Evolutionary conservation across 2,888 invertebrate species (phyloP).

Genomic region (Hypsopygia costalis): DNA sequence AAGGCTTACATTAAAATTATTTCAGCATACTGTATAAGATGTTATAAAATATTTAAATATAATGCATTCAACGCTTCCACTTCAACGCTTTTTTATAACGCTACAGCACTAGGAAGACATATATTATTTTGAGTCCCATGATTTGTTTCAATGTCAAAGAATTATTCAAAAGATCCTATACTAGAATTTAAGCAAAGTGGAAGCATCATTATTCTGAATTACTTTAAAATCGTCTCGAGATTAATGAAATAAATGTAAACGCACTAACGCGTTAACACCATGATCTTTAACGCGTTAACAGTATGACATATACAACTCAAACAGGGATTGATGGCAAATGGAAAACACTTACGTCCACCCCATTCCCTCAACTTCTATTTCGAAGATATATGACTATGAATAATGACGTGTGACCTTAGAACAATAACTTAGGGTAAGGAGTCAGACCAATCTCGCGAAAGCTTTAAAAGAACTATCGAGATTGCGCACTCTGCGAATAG

Average conservation of each 20-base stretch:
- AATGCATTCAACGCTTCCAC: too few relatives aligned
- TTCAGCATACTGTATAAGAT: too few relatives aligned
- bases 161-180: too few relatives aligned
- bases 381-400: constrained; percentile 64
- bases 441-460: constrained; percentile 68
- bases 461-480: constrained; percentile 42
- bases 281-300: constrained; percentile 23
- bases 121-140: too few relatives aligned
- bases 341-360: constrained; percentile 57
- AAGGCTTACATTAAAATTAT: too few relatives aligned
- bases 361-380: constrained; percentile 50
- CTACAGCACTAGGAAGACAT: too few relatives aligned
- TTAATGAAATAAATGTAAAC: constrained; percentile 12
- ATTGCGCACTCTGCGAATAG: constrained; percentile 15
- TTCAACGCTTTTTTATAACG: too few relatives aligned
- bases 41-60: too few relatives aligned
- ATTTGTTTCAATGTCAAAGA: too few relatives aligned
- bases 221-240: constrained; percentile 6
- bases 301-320: constrained; percentile 24
- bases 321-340: constrained; percentile 49
- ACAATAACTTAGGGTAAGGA: constrained; percentile 71
- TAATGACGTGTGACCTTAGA: constrained; percentile 67
- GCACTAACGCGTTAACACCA: constrained; percentile 23
- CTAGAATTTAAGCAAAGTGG: too few relatives aligned
- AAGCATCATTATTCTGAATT: background rate